Evolutionary conservation across 2,888 invertebrate species (phyloP), one percentile per base, ranked within the genome.

Genomic region (Omphaloscelis lunosa): DNA sequence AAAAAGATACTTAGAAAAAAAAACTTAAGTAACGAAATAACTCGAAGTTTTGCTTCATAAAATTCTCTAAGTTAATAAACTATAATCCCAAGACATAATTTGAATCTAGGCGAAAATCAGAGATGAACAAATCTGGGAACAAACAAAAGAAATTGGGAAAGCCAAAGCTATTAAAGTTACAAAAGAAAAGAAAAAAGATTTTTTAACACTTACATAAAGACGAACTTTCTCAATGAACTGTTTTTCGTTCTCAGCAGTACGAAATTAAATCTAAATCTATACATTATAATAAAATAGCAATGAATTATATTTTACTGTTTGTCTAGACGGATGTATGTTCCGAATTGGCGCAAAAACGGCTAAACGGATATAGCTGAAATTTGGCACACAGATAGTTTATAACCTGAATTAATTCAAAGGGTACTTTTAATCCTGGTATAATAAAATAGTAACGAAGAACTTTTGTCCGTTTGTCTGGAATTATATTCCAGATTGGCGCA

Each of bases 221-320:
- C 5, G 66, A 84, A 85, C 72, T 79, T 84, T 84, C 27, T 59
- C 65, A 79, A 82, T 79, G 68, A 79, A 58, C 66, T 72, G 75
- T 79, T 73, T 75, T 59, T 84, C 70, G 48, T 86, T 79, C 74
- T 29, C 58, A 71, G 29, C 75, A 84, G 72, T 70, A 53, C 39
- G 34, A 61, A 72, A 83, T 53, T 59, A 70, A 70, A 58, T 51
- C 2, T 23, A 9, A 23, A 23, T 23, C 8, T 23, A 23, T 23
- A 51, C 15, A 20, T 17, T n/a, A 51, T 17, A 48, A 48, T 5
- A 48, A 4, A 7, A n/a, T n/a, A n/a, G n/a, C n/a, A n/a, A n/a
- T n/a, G n/a, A n/a, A n/a, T n/a, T n/a, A n/a, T n/a, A n/a, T n/a
- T n/a, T n/a, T n/a, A n/a, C n/a, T n/a, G n/a, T n/a, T n/a, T n/a